Conservation (phyloP, 2,113 vertebrate species). For the Aramus guarauna region DNA sequence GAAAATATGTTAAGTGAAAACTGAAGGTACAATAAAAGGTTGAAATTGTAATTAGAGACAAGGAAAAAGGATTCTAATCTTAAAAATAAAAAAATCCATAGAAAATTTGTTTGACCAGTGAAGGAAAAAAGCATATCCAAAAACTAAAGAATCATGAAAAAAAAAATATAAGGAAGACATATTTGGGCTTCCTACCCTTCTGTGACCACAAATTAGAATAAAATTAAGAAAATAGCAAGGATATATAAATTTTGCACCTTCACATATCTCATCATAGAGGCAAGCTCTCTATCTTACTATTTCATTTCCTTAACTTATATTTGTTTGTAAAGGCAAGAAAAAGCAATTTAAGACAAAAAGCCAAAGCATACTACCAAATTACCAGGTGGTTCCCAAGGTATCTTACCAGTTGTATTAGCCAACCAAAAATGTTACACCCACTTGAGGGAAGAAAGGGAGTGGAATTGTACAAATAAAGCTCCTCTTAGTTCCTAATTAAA, state of each 20-base stretch:
- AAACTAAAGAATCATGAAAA: not conserved
- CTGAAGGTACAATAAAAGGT: not conserved
- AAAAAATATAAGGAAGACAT: not conserved
- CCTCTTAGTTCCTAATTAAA: not conserved
- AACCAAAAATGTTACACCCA: not conserved
- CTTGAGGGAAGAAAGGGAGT: not conserved
- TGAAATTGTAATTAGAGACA: not conserved
- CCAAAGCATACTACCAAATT: not conserved
- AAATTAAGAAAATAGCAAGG: not conserved
- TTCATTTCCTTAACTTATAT: not conserved
- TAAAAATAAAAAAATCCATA: not conserved
- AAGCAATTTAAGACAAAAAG: not conserved
- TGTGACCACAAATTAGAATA: not conserved
- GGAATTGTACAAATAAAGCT: not conserved
- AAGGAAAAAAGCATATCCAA: not conserved
- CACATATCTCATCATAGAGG: not conserved
- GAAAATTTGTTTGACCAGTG: not conserved
- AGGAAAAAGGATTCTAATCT: not conserved
- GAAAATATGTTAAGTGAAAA: not conserved
- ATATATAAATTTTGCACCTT: not conserved
- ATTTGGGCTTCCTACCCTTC: not conserved
- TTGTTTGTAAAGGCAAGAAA: not conserved
- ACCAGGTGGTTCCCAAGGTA: not conserved
- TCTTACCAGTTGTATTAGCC: not conserved
- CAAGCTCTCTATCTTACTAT: not conserved